These are phyloP conservation scores for Callocephalon fimbriatum DNA, from an alignment of 2,113 vertebrate genomes.

Conservation along the genomic window DNA sequence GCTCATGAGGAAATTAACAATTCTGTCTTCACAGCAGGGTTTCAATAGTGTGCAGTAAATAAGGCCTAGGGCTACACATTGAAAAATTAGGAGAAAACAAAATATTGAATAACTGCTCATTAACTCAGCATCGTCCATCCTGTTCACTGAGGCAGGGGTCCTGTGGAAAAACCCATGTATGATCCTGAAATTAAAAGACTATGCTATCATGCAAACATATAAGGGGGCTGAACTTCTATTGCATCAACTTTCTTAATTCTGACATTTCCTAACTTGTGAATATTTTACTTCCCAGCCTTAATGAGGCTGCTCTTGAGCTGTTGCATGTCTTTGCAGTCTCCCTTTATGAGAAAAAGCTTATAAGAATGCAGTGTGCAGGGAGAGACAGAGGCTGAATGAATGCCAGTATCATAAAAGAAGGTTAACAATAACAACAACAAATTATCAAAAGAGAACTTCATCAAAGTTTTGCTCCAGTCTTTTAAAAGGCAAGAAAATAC, in stretches of 20 bases:
- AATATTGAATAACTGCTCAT: conserved; percentile 74
- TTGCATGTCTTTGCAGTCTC: background rate
- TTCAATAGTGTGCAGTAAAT: conserved; percentile 70
- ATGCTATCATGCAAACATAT: background rate
- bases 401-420: background rate
- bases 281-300: conserved; percentile 14
- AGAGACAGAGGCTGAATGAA: background rate
- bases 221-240: background rate
- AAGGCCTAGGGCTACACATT: conserved; percentile 70
- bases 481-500: background rate
- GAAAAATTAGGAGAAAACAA: conserved; percentile 75
- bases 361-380: background rate
- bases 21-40: conserved; percentile 72
- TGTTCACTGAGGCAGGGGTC: conserved; percentile 28
- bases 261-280: background rate
- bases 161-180: background rate
- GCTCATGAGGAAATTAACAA: conserved; percentile 72
- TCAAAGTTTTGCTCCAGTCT: background rate
- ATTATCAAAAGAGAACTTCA: background rate
- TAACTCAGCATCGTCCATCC: conserved; percentile 60
- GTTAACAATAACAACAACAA: background rate
- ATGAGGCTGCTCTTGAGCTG: background rate
- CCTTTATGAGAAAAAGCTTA: background rate
- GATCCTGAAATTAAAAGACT: conserved; percentile 27
- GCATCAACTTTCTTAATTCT: background rate